Evolutionary conservation across 2,888 invertebrate genomes (phyloP).

Genomic region (Mesoligia furuncula): DNA sequence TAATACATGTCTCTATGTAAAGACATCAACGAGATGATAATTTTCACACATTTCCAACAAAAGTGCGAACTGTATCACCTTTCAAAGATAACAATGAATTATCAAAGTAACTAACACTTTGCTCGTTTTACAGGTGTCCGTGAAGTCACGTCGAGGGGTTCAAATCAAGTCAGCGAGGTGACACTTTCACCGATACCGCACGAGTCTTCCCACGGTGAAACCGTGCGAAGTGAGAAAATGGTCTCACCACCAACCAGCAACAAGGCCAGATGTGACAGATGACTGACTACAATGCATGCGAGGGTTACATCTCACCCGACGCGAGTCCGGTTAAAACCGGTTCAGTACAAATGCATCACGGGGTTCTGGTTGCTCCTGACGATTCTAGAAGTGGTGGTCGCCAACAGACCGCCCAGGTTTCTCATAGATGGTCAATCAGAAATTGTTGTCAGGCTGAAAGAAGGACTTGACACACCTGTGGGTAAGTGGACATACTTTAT

Average conservation of each 20-base stretch:
- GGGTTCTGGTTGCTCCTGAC: constrained; percentile 73
- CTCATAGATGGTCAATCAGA: constrained; percentile 97
- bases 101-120: constrained; percentile 72
- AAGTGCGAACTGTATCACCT: constrained; percentile 65
- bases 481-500: constrained; percentile 90
- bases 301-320: constrained; percentile 74
- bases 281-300: constrained; percentile 79
- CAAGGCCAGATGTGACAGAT: constrained; percentile 81
- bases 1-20: too few relatives aligned
- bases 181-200: constrained; percentile 85
- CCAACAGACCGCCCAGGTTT: constrained; percentile 96
- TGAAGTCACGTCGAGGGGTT: constrained; percentile 79
- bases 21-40: constrained; percentile 34
- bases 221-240: constrained; percentile 88
- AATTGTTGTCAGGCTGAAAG: constrained; percentile 96
- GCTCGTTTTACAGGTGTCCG: constrained; percentile 80
- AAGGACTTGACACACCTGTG: constrained; percentile 95
- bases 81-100: constrained; percentile 72
- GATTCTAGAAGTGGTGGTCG: constrained; percentile 74
- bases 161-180: constrained; percentile 78
- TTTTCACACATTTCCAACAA: constrained; percentile 41
- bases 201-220: constrained; percentile 81
- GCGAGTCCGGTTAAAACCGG: constrained; percentile 86
- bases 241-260: constrained; percentile 75
- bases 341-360: constrained; percentile 67